Percentiles rank a stretch among this genome's conserved stretches.
Evolutionary conservation across 2,113 vertebrate species (phyloP).

Genomic region (Menura novaehollandiae): DNA sequence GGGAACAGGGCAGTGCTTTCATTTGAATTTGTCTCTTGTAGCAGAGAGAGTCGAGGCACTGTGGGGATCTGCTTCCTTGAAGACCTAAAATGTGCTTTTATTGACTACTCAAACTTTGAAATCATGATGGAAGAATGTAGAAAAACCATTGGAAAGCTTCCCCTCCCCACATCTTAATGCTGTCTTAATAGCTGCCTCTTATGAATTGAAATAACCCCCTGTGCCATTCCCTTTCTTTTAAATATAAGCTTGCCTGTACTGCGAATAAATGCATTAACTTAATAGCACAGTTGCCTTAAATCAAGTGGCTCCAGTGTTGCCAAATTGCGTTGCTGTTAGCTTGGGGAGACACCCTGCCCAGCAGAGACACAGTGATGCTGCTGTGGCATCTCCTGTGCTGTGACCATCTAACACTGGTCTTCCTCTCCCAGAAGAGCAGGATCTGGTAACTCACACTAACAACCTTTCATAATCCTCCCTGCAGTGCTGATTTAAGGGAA

Average conservation of each 20-base stretch:
- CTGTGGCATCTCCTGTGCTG: neutral
- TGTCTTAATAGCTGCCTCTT: neutral
- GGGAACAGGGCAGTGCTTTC: neutral
- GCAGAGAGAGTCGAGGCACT: fast-evolving
- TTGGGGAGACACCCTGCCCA: neutral
- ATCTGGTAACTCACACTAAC: neutral
- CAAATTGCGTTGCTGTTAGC: neutral
- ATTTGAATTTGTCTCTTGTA: neutral
- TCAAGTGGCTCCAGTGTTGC: neutral
- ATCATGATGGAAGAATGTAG: neutral
- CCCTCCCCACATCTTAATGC: neutral
- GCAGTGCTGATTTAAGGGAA: neutral
- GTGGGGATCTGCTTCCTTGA: neutral
- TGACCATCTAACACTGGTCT: neutral
- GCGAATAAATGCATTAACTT: neutral
- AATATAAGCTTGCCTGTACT: neutral
- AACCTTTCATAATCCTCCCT: neutral
- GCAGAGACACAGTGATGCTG: neutral
- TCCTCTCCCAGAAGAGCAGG: neutral
- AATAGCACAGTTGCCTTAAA: neutral
- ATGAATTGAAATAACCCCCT: neutral
- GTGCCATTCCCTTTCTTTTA: neutral
- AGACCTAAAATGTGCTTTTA: neutral
- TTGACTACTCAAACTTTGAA: neutral
- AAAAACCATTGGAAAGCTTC: neutral